phyloP scores from a whole-genome alignment of 2,888 invertebrate genomes.

The Cabera pusaria region DNA sequence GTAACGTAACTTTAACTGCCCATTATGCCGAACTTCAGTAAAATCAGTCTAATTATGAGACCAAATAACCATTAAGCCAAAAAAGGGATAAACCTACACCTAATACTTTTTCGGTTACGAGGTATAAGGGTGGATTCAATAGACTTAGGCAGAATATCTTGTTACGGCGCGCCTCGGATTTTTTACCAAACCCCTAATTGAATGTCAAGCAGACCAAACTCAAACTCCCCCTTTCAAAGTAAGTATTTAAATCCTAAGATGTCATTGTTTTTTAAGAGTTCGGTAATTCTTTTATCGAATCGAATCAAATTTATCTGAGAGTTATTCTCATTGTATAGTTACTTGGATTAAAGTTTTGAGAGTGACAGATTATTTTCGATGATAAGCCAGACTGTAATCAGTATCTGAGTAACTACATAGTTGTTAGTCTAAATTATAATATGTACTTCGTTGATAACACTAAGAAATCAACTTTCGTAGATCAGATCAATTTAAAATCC shows the following conservation, averaged over 20 bases:
- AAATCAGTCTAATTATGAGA: constrained; percentile 25
- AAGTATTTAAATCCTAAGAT: constrained; percentile 9
- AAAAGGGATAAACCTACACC: constrained; percentile 28
- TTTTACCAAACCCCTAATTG: constrained; percentile 36
- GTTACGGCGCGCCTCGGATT: constrained; percentile 27
- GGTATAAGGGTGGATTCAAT: constrained; percentile 36
- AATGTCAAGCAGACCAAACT: constrained; percentile 33
- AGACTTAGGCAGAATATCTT: constrained; percentile 33
- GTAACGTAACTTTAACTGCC: no score
- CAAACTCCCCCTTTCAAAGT: constrained; percentile 22
- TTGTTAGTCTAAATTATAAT: no score
- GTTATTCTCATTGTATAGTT: no score
- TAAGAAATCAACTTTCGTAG: no score
- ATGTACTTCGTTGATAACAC: no score
- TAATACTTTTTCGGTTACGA: constrained; percentile 32
- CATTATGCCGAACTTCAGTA: constrained; percentile 9
- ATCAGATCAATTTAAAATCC: no score
- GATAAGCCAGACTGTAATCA: no score
- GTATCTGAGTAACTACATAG: no score
- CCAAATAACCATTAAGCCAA: constrained; percentile 28
- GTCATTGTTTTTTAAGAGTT: constrained; percentile 10
- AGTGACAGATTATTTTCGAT: no score
- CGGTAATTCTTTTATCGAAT: constrained; percentile 19
- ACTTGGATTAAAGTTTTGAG: no score
- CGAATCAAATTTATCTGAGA: no score